Evolutionary conservation across 2,113 vertebrate genomes (phyloP).

Genomic region (Nerophis lumbriciformis): DNA sequence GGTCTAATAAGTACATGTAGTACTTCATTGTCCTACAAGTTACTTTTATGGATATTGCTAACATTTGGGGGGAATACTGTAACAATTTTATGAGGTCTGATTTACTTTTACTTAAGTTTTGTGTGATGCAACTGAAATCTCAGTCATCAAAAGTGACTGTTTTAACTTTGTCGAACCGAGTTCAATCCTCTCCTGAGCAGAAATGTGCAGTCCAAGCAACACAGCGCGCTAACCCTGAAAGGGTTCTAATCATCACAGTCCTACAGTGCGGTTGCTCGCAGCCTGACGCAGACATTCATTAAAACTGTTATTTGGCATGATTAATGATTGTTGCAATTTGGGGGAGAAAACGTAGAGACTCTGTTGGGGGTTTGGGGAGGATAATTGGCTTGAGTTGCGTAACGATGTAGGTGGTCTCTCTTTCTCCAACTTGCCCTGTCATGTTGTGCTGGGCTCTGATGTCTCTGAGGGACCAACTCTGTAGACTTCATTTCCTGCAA

Average conservation of each 20-base stretch:
- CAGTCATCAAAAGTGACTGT: background rate
- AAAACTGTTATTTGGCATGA: constrained; percentile 68
- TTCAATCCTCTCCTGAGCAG: background rate
- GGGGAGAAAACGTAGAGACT: constrained; percentile 35
- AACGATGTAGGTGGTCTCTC: constrained; percentile 52
- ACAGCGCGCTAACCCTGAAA: background rate
- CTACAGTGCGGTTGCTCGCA: constrained; percentile 14
- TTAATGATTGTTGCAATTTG: constrained; percentile 67
- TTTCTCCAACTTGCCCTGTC: constrained; percentile 31
- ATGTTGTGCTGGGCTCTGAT: constrained; percentile 32
- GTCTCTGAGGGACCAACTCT: constrained; percentile 37
- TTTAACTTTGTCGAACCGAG: background rate
- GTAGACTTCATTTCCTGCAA: constrained; percentile 48
- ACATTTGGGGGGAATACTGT: too few relatives aligned
- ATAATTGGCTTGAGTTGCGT: constrained; percentile 34
- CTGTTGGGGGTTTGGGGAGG: constrained; percentile 33
- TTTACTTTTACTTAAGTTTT: background rate
- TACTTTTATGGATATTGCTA: too few relatives aligned
- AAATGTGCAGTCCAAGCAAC: constrained; percentile 4
- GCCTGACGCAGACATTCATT: constrained; percentile 57
- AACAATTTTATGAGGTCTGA: too few relatives aligned
- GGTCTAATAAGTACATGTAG: too few relatives aligned
- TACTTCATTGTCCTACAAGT: too few relatives aligned
- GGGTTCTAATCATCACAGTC: constrained; percentile 25
- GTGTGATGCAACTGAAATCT: background rate